Conservation (phyloP, 2,113 vertebrate genomes). For the Mus spicilegus region DNA sequence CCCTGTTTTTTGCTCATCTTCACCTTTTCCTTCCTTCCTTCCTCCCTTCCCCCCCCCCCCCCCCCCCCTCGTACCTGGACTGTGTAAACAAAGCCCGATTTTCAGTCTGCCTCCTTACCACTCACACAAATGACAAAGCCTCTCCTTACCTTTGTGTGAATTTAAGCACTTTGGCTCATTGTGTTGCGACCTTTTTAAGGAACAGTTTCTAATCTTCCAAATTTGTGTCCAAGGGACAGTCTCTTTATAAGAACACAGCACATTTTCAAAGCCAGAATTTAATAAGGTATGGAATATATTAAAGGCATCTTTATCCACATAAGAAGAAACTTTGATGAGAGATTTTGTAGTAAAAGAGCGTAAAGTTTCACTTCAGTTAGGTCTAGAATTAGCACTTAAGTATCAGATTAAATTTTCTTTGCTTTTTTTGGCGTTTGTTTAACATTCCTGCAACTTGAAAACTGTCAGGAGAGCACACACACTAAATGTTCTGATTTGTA, state of each 20-base stretch:
- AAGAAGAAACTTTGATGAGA: slow-evolving; percentile 25
- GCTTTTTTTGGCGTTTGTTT: slow-evolving; percentile 76
- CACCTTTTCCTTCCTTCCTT: not conserved
- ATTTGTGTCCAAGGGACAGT: not conserved
- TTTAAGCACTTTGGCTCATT: slow-evolving; percentile 19
- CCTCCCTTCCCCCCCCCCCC: no score
- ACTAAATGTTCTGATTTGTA: slow-evolving; percentile 57
- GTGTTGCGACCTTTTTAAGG: slow-evolving; percentile 22
- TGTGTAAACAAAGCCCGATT: slow-evolving; percentile 44
- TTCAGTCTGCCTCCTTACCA: slow-evolving; percentile 11
- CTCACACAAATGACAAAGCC: slow-evolving; percentile 44
- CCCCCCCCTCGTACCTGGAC: not conserved
- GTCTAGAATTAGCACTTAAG: slow-evolving; percentile 51
- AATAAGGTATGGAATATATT: not conserved
- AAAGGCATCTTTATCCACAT: not conserved
- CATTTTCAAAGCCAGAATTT: slow-evolving; percentile 53
- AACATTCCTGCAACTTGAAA: slow-evolving; percentile 70
- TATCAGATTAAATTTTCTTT: slow-evolving; percentile 63
- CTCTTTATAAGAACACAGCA: slow-evolving; percentile 1
- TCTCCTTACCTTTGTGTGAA: slow-evolving; percentile 58
- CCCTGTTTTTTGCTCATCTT: not conserved
- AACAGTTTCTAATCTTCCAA: slow-evolving; percentile 23
- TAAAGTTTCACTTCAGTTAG: slow-evolving; percentile 35
- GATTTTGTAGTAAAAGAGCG: slow-evolving; percentile 20
- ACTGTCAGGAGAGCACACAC: slow-evolving; percentile 57